Evolutionary conservation across 1,140 invertebrate species (phyloP).

Genomic region (Drosophila repleta): DNA sequence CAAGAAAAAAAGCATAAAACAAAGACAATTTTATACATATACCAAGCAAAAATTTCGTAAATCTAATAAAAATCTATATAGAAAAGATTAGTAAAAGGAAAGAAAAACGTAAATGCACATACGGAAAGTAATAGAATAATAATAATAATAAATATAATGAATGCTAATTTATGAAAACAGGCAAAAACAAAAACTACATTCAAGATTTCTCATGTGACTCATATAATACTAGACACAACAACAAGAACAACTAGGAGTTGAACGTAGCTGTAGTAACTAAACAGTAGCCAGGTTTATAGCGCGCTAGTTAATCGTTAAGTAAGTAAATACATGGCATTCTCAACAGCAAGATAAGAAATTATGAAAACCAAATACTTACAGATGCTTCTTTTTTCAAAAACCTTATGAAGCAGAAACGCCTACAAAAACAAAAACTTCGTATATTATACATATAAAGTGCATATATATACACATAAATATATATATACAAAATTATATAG

Average conservation of each 20-base stretch:
- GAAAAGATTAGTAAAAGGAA: conserved; percentile 42
- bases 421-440: conserved; percentile 58
- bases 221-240: conserved; percentile 38
- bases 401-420: conserved; percentile 41
- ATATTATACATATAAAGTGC: conserved; percentile 67
- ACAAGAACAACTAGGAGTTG: conserved; percentile 61
- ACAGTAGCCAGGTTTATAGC: conserved; percentile 53
- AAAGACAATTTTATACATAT: conserved; percentile 64
- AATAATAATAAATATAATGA: conserved; percentile 18
- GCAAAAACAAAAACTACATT: conserved; percentile 1
- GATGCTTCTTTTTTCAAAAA: conserved; percentile 60
- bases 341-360: conserved; percentile 28
- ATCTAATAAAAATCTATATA: conserved; percentile 23
- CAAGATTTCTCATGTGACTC: conserved; percentile 75
- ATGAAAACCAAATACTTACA: conserved; percentile 24
- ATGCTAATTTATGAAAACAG: conserved; percentile 20
- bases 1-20: conserved; percentile 38
- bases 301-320: conserved; percentile 43
- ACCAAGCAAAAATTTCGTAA: conserved; percentile 49
- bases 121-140: conserved; percentile 33
- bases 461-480: conserved; percentile 68
- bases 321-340: conserved; percentile 25
- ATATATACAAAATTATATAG: conserved; percentile 56
- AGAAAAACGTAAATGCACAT: conserved; percentile 52
- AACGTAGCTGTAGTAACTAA: conserved; percentile 66